Base-by-base conservation (phyloP, 2,888 invertebrate genomes). In the Operophtera brumata region DNA sequence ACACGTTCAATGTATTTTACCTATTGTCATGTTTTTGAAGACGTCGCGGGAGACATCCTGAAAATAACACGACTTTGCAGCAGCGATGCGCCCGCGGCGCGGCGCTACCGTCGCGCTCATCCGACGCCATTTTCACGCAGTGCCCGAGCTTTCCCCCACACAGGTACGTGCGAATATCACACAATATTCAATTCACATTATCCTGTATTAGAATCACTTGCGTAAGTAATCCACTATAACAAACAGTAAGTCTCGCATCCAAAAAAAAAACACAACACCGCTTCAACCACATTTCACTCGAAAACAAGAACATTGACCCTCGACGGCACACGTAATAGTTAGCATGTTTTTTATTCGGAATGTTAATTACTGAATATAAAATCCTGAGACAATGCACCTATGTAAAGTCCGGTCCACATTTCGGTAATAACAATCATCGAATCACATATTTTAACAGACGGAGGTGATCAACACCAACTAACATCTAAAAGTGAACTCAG, bases 1-100 rank as follows among this genome's bases (percentile, higher is more conserved):
- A 53, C 30, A 43, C 36, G 43, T 55, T 68, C 63, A 58, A 61
- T 57, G 55, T 57, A 51, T 59, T 69, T 36, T 62, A 71, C 69
- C 72, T 70, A 73, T 69, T 73, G 74, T 78, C 73, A 70, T 78
- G 78, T 78, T 81, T 82, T 80, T 73, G 68, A 86, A 88, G 86
- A 83, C 87, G 79, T 80, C 86, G 88, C 89, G 90, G 90, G 90
- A 90, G 89, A 82, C 82, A 83, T 89, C 90, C 90, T 90, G 90
- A 90, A 67, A 90, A 90, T 90, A 90, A 89, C 87, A 84, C 79
- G 77, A 80, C 83, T 84, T 84, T 84, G 85, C 84, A 85, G 75
- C 69, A 75, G 80, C 52, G 57, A 84, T 75, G 85, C 84, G 86
- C 86, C 73, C 82, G 76, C 84, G 82, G 78, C 79, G 84, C 74